Evolutionary conservation across 2,888 invertebrate species (phyloP), one percentile per base, ranked within the genome.

Genomic region (Pristionchus japonicus): DNA sequence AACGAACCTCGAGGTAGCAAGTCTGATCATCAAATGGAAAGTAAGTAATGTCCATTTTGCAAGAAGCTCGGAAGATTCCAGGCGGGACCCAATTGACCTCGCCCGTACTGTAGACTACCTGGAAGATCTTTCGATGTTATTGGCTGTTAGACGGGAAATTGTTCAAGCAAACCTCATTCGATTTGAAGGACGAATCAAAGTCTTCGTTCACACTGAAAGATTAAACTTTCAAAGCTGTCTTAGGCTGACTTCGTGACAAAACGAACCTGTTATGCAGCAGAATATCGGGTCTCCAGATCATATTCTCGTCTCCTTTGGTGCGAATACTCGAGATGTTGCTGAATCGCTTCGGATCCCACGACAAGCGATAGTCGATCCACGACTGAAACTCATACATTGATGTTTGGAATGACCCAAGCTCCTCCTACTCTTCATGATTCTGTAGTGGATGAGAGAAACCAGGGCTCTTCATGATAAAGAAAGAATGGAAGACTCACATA

Each of bases 81-180:
- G 93, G 93, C 23, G 93, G 93, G 37, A 93, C 90, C 92, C 92
- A 93, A 88, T 93, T 92, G 6, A 93, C 91, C 84, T 92, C 92
- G 4, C 93, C 93, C 0, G 91, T 92, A 49, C 90, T 89, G 89
- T 93, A 93, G 20, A 93, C 93, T 4, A 93, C 92, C 83, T 92
- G 43, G n/a, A 40, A n/a, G n/a, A n/a, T n/a, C n/a, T n/a, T n/a
- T n/a, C n/a, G n/a, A n/a, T n/a, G n/a, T 37, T 9, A 74, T 40
- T 40, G n/a, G 4, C 31, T 40, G n/a, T n/a, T n/a, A n/a, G n/a
- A n/a, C n/a, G n/a, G n/a, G n/a, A n/a, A n/a, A n/a, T n/a, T n/a
- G n/a, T n/a, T n/a, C n/a, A n/a, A n/a, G n/a, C n/a, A n/a, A n/a
- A 74, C 74, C 43, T 86, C 91, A 87, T 93, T 93, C 11, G 92